Percentiles rank a stretch among this genome's conserved stretches.
Evolutionary conservation across 2,888 invertebrate species (phyloP).

Genomic region (Ramazzottius varieornatus): DNA sequence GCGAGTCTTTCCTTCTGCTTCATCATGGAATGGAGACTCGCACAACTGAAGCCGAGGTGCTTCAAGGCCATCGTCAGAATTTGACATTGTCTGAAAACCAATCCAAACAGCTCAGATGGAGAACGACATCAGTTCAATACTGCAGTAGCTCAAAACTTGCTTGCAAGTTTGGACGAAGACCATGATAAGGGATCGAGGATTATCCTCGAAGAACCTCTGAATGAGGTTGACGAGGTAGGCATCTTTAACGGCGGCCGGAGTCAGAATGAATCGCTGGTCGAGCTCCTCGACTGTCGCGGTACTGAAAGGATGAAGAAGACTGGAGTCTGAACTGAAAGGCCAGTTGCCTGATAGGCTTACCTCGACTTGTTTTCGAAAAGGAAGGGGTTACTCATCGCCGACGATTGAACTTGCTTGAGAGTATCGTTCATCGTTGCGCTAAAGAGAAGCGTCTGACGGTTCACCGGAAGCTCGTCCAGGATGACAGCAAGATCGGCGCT

Average conservation of each 20-base stretch:
- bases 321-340: too few species aligned
- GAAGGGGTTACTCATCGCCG: slow-evolving; percentile 31
- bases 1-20: slow-evolving; percentile 57
- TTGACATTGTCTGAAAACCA: slow-evolving; percentile 48
- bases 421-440: slow-evolving; percentile 83
- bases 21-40: slow-evolving; percentile 74
- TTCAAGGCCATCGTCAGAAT: slow-evolving; percentile 61
- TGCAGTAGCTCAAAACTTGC: slow-evolving; percentile 26
- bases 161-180: slow-evolving; percentile 89
- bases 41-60: slow-evolving; percentile 60
- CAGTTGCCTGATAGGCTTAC: neutral
- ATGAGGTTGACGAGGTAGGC: slow-evolving; percentile 62
- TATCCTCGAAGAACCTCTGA: slow-evolving; percentile 41
- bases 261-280: slow-evolving; percentile 68
- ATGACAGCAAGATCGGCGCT: slow-evolving; percentile 31
- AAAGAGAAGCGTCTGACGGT: slow-evolving; percentile 61
- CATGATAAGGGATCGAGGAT: slow-evolving; percentile 54
- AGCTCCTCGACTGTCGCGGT: slow-evolving; percentile 60
- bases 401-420: slow-evolving; percentile 37
- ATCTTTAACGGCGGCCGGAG: slow-evolving; percentile 59
- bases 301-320: slow-evolving; percentile 11
- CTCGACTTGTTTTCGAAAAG: neutral
- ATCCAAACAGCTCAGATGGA: slow-evolving; percentile 7
- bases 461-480: slow-evolving; percentile 43
- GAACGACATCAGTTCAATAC: neutral